Evolutionary conservation across 2,797 vertebrate species (phyloP), one percentile per base, ranked within the genome.

Genomic region (Esox lucius): DNA sequence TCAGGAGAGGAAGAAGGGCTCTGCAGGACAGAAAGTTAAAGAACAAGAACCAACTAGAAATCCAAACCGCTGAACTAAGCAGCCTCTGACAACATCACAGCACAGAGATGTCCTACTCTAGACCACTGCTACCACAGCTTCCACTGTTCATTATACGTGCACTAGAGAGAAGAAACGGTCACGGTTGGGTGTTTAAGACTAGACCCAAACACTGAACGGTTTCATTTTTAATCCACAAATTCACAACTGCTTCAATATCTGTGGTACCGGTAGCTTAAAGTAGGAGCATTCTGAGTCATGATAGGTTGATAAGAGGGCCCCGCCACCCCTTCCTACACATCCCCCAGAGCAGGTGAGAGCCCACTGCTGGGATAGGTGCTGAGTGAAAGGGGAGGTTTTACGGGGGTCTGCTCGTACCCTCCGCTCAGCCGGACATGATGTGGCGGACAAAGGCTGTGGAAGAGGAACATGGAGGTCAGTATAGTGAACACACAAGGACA

Each of bases 371-470:
- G 71, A 59, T 56, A 73, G 74, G 66, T 73, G 74, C 56, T 53
- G 26, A 68, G 65, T 61, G 69, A 16, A 19, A 17, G 66, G 68
- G 80, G 77, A 83, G 80, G 83, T 83, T 86, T 80, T 84, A 26
- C 28, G 17, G 83, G 81, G 78, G 89, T 87, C 62, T 72, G 90
- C 70, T 70, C 83, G 51, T 80, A 90, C 81, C 81, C 86, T 88
- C 87, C 85, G 83, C 87, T 95, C 92, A 95, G 88, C 92, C 91
- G 79, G 93, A 92, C 91, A 95, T 90, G 92, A 95, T 94, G 91
- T 94, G 92, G 88, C 88, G 90, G 88, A 96, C 93, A 94, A 96
- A 93, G 62, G 91, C 94, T 94, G 93, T 91, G 72, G 77, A 87
- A 88, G 89, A 90, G 89, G 89, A 92, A 93, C 90, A 92, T 48